Percentiles rank a stretch among this genome's conserved stretches.
Conservation (phyloP, 1,140 invertebrate species). For the Neuroterus valhalla region DNA sequence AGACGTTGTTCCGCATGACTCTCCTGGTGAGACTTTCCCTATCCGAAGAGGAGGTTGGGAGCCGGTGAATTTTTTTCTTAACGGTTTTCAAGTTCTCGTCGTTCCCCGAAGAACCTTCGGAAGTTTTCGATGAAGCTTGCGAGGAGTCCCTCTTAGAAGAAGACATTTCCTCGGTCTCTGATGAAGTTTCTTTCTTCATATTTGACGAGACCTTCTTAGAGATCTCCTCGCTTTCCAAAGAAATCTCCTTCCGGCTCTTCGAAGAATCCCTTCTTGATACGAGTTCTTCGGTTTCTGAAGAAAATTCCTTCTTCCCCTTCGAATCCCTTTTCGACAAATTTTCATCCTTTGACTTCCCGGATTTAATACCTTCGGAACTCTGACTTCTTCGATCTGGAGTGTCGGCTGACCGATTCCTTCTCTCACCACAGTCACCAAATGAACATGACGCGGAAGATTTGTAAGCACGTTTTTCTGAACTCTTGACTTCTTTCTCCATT, state of each 20-base stretch:
- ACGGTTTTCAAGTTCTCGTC: constrained; percentile 50
- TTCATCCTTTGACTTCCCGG: neutral
- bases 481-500: neutral
- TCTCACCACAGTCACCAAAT: neutral
- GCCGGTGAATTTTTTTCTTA: neutral
- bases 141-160: constrained; percentile 32
- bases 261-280: neutral
- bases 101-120: constrained; percentile 45
- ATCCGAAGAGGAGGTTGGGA: neutral
- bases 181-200: constrained; percentile 6
- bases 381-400: neutral
- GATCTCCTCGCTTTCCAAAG: neutral
- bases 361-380: neutral
- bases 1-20: neutral
- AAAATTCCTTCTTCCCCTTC: neutral
- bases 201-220: neutral
- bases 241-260: neutral
- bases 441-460: neutral
- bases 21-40: neutral
- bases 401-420: neutral
- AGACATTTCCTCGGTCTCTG: neutral
- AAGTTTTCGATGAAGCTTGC: constrained; percentile 13
- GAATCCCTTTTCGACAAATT: neutral
- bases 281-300: neutral
- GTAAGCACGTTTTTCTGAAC: neutral